These are phyloP conservation scores for Malaclemys terrapin DNA, from an alignment of 2,113 vertebrate species.

Conservation along the genomic window DNA sequence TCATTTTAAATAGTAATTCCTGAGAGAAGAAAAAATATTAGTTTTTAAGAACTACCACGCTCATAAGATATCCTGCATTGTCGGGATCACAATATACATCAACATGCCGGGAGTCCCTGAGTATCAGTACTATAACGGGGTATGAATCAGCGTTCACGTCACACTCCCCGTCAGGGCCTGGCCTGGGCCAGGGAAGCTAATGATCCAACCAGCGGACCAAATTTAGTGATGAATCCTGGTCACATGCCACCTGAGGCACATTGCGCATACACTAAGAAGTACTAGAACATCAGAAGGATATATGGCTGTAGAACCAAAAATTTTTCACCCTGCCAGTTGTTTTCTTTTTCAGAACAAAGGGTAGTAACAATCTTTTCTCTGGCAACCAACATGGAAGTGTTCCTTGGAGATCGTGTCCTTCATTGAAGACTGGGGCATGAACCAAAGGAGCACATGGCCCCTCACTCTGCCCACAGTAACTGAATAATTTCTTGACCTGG, in stretches of 20 bases:
- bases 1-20: background rate
- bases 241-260: too few species aligned
- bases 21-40: conserved; percentile 8
- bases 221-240: too few species aligned
- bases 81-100: background rate
- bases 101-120: background rate
- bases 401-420: background rate
- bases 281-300: background rate
- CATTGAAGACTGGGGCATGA: background rate
- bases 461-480: background rate
- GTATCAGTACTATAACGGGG: background rate
- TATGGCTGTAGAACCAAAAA: background rate
- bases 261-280: background rate
- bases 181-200: too few species aligned
- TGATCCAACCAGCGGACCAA: too few species aligned
- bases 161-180: too few species aligned
- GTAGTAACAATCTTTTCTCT: background rate
- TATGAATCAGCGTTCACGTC: too few species aligned
- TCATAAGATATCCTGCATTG: background rate
- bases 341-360: background rate
- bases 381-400: background rate
- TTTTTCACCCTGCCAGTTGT: background rate
- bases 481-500: background rate
- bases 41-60: background rate
- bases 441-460: background rate